Conservation (phyloP, 2,888 invertebrate species). For the Heliconius hortense region DNA sequence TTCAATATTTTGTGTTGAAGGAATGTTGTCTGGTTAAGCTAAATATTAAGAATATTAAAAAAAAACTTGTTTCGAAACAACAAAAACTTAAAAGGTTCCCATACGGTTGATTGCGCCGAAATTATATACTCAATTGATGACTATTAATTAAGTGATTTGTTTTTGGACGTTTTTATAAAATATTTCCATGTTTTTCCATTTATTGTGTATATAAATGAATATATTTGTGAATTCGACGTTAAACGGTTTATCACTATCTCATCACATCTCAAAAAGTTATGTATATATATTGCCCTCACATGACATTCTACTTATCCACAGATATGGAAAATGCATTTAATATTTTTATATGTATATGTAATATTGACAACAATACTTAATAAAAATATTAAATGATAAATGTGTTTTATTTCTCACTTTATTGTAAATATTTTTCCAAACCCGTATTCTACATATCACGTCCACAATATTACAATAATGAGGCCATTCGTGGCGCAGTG, state of each 20-base stretch:
- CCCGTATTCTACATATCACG: no score
- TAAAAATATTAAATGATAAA: constrained; percentile 79
- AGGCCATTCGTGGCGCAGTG: no score
- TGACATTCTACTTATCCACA: constrained; percentile 65
- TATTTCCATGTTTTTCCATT: constrained; percentile 33
- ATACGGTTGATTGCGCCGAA: neutral
- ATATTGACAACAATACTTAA: constrained; percentile 65
- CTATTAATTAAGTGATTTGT: constrained; percentile 26
- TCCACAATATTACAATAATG: no score
- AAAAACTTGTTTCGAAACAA: constrained; percentile 1
- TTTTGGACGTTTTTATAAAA: constrained; percentile 27
- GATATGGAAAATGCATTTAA: constrained; percentile 72
- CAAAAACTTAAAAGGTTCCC: neutral
- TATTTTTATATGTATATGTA: constrained; percentile 78
- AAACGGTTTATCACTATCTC: constrained; percentile 51
- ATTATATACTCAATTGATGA: neutral
- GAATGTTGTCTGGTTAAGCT: constrained; percentile 9
- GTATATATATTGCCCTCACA: constrained; percentile 70
- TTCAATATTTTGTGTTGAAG: constrained; percentile 29
- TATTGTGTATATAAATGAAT: constrained; percentile 39
- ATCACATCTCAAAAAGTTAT: constrained; percentile 58
- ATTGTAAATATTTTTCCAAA: neutral
- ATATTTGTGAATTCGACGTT: constrained; percentile 40
- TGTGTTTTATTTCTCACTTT: constrained; percentile 40
- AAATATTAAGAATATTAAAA: neutral